phyloP scores from a whole-genome alignment of 2,113 vertebrate species.

The Brachyhypopomus occidentalis region DNA sequence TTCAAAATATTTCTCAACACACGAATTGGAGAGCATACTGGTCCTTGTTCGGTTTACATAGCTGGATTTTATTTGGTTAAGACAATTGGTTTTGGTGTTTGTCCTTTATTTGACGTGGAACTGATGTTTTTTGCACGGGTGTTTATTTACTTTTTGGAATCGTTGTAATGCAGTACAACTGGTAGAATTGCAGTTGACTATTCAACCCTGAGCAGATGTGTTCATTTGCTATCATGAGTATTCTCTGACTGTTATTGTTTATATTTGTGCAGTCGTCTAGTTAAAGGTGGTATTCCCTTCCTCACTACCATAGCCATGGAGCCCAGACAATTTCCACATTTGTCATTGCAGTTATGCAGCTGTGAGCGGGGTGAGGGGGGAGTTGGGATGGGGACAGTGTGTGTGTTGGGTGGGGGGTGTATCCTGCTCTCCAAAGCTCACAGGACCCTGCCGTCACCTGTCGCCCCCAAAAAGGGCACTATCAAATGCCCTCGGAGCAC shows the following conservation, averaged over 20 bases:
- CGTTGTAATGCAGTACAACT: no score
- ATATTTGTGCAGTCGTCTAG: neutral
- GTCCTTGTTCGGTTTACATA: conserved; percentile 13
- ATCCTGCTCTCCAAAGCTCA: conserved; percentile 48
- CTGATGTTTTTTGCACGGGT: neutral
- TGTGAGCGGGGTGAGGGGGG: no score
- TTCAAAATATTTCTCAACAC: conserved; percentile 43
- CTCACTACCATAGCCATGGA: neutral
- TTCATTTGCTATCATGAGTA: neutral
- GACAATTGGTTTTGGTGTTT: neutral
- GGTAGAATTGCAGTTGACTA: no score
- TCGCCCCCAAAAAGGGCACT: conserved; percentile 42
- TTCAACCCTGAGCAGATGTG: neutral
- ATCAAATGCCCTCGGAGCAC: conserved; percentile 46
- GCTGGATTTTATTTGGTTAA: conserved; percentile 14
- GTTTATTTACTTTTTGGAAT: neutral
- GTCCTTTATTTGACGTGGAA: neutral
- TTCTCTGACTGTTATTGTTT: neutral
- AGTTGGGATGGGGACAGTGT: no score
- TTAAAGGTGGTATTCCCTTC: neutral
- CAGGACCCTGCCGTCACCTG: conserved; percentile 49
- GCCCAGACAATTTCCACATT: conserved; percentile 19
- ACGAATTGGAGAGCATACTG: neutral
- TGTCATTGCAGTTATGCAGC: neutral
- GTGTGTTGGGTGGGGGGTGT: neutral